Evolutionary conservation across 2,797 vertebrate genomes (phyloP), one percentile per base, ranked within the genome.

Genomic region (Amphiprion clarkii): DNA sequence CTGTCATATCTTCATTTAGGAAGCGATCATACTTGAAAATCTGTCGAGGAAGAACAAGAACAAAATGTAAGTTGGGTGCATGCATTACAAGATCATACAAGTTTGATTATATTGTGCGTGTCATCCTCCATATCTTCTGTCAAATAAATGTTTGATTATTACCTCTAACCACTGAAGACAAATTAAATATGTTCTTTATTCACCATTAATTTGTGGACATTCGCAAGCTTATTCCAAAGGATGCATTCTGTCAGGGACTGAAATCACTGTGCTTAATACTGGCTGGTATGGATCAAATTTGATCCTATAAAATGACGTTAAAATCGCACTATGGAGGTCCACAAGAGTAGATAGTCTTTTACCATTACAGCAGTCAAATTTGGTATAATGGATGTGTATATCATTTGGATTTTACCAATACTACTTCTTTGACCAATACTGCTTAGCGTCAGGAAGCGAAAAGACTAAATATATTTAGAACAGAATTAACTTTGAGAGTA

Each of bases 21-120:
- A 99, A 99, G 36, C 97, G 95, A 61, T 99, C 58, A 0, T 96
- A 97, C 78, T 95, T 96, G 77, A 98, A 99, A 81, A 57, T 82
- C 95, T 96, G 71, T 77, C 58, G 33, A 51, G 54, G 74, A 40
- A 19, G 48, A 29, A 58, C 5, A 9, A 39, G 2, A 12, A 36
- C n/a, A 25, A 55, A 76, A 49, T 10, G 59, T 39, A 16, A 0
- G 2, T 60, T 33, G 42, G 6, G 64, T 27, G 23, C 39, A 19
- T 52, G 56, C 16, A 31, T 62, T 21, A 48, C 2, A 48, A 71
- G 31, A 59, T 61, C 29, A 67, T 27, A 69, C 42, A 61, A 13
- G 10, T 13, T 64, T 42, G 44, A 53, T 59, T 39, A 39, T 39
- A 39, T 10, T 46, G 1, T n/a, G 4, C 48, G 17, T 55, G 29